Conservation (phyloP, 2,888 invertebrate species). For the Crossocerus cetratus region DNA sequence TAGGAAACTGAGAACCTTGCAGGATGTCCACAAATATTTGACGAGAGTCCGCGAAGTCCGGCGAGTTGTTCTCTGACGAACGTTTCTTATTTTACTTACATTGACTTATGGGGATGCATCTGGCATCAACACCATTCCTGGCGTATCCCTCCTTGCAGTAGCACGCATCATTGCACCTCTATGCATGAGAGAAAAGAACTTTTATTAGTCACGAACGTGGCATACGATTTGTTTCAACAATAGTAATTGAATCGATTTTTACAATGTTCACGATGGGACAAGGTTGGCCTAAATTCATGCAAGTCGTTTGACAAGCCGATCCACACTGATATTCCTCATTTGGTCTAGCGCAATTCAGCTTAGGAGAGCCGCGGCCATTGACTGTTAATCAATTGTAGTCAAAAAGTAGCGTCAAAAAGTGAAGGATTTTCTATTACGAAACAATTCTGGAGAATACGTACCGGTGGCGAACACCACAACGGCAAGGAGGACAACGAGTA, state of each 20-base stretch:
- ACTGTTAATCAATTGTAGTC: slow-evolving; percentile 6
- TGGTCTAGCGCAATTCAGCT: neutral
- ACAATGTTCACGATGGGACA: slow-evolving; percentile 35
- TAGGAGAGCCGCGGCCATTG: neutral
- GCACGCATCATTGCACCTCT: slow-evolving; percentile 44
- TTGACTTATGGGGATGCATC: slow-evolving; percentile 7
- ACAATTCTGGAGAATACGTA: neutral
- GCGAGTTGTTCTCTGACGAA: too few relatives aligned
- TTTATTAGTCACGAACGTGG: too few relatives aligned
- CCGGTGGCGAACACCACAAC: slow-evolving; percentile 6
- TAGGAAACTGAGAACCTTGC: too few relatives aligned
- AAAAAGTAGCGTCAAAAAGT: too few relatives aligned
- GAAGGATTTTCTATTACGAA: too few relatives aligned
- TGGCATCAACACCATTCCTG: neutral
- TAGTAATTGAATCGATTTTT: too few relatives aligned
- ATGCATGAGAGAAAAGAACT: neutral
- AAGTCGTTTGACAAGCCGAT: slow-evolving; percentile 40
- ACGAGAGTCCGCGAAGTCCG: too few relatives aligned
- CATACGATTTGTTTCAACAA: too few relatives aligned
- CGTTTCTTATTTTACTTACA: slow-evolving; percentile 11
- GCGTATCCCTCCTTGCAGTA: slow-evolving; percentile 38
- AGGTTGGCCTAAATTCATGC: neutral
- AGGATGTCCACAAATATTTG: too few relatives aligned
- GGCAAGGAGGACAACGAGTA: slow-evolving; percentile 9
- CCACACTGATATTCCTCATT: slow-evolving; percentile 44